These are phyloP conservation scores for Hassar affinis DNA, from an alignment of 2,113 vertebrate species.

Conservation along the genomic window DNA sequence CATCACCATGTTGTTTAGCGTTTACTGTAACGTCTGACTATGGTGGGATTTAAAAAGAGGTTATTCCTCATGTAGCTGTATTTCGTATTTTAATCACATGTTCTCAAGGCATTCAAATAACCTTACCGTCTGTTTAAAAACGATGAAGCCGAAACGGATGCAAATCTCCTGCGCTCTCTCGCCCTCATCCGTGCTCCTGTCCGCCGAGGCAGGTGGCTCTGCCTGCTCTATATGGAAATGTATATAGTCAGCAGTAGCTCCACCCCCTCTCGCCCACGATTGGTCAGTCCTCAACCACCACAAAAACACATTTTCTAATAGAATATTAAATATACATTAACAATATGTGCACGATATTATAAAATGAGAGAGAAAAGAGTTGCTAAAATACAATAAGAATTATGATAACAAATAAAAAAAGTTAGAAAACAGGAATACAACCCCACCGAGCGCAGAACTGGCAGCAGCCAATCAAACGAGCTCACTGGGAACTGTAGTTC, in stretches of 20 bases:
- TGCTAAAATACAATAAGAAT: neutral
- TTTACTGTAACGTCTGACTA: neutral
- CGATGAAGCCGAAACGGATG: constrained; percentile 20
- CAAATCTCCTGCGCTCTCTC: constrained; percentile 17
- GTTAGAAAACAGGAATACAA: constrained; percentile 28
- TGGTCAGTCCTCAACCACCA: constrained; percentile 53
- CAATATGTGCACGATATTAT: neutral
- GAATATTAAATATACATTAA: neutral
- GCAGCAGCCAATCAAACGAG: neutral
- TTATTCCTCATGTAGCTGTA: neutral
- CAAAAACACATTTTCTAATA: neutral
- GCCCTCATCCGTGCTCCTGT: constrained; percentile 52
- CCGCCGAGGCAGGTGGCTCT: constrained; percentile 61
- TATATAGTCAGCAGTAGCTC: constrained; percentile 57
- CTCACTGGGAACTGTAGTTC: constrained; percentile 65
- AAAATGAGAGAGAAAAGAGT: too few species aligned
- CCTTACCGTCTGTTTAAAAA: constrained; percentile 65
- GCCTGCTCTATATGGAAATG: constrained; percentile 22
- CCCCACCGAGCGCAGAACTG: neutral
- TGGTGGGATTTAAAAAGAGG: neutral
- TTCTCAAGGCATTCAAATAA: neutral
- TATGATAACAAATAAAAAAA: neutral
- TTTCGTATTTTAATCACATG: neutral
- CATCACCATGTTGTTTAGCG: neutral
- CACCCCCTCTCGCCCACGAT: constrained; percentile 61